These are phyloP conservation scores for Zosterops japonicus DNA, from an alignment of 2,113 vertebrate species.

Conservation along the genomic window DNA sequence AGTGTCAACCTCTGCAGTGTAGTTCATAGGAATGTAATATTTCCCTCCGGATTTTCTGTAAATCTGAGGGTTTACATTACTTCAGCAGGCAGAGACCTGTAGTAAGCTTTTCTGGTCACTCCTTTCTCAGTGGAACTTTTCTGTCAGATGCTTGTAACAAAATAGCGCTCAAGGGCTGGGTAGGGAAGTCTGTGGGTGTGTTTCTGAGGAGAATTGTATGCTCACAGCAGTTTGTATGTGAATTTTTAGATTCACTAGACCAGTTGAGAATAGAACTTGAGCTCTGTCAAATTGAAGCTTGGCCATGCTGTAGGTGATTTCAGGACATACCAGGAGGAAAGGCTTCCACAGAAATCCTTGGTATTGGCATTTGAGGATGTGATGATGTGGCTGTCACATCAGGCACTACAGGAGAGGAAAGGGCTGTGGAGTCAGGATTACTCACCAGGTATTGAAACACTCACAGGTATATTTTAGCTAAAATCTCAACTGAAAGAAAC, in stretches of 20 bases:
- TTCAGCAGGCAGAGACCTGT: not conserved
- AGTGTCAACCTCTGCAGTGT: not conserved
- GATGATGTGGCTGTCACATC: accelerated
- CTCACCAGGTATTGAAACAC: not conserved
- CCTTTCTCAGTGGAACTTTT: not conserved
- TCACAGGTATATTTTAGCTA: not conserved
- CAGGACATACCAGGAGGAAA: not conserved
- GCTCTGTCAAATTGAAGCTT: not conserved
- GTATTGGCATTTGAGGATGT: not conserved
- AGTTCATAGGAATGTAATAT: not conserved
- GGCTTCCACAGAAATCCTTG: not conserved
- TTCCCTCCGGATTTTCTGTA: not conserved
- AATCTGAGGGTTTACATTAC: not conserved
- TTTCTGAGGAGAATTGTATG: not conserved
- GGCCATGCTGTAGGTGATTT: not conserved
- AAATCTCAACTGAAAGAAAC: not conserved
- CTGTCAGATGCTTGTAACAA: not conserved
- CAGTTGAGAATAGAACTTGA: not conserved
- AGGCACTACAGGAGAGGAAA: not conserved
- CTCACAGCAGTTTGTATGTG: not conserved
- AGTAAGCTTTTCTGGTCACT: not conserved
- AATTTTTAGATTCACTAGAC: not conserved
- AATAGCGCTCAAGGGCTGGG: not conserved
- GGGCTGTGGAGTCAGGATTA: not conserved
- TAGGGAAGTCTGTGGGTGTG: not conserved